Evolutionary conservation across 2,113 vertebrate genomes (phyloP).

Genomic region (Talpa occidentalis): DNA sequence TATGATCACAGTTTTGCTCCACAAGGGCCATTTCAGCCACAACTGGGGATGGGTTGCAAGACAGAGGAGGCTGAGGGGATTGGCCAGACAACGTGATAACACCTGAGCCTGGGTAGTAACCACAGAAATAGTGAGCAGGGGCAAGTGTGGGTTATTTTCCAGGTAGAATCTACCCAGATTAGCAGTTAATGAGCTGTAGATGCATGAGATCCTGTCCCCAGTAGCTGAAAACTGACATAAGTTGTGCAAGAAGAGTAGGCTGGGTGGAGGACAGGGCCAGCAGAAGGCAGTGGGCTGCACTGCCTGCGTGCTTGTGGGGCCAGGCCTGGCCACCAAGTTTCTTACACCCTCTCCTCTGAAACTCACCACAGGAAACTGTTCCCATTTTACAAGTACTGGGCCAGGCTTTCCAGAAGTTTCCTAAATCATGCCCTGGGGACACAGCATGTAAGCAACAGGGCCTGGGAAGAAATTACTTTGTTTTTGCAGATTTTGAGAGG

Average conservation of each 20-base stretch:
- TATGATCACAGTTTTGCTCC: not conserved
- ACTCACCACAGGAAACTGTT: not conserved
- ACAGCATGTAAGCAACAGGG: not conserved
- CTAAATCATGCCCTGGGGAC: fast-evolving
- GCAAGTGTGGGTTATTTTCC: not conserved
- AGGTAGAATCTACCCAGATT: not conserved
- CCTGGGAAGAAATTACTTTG: not conserved
- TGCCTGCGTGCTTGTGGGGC: fast-evolving
- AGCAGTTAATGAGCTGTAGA: not conserved
- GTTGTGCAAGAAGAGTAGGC: not conserved
- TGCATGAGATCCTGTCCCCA: not conserved
- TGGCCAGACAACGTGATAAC: not conserved
- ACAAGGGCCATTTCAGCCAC: not conserved
- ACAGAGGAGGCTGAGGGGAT: not conserved
- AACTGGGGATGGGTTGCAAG: not conserved
- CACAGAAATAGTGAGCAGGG: not conserved
- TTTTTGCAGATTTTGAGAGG: not conserved
- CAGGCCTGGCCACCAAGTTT: not conserved
- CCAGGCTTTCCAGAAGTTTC: not conserved
- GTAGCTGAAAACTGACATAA: not conserved
- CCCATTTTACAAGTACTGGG: not conserved
- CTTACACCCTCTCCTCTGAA: not conserved
- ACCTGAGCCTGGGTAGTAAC: not conserved
- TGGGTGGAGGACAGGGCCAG: not conserved
- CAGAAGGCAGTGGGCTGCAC: not conserved